A percentile compares a stretch with the other conserved stretches of the same genome.
Evolutionary conservation across 2,888 invertebrate species (phyloP).

Genomic region (Ganaspis brasiliensis): DNA sequence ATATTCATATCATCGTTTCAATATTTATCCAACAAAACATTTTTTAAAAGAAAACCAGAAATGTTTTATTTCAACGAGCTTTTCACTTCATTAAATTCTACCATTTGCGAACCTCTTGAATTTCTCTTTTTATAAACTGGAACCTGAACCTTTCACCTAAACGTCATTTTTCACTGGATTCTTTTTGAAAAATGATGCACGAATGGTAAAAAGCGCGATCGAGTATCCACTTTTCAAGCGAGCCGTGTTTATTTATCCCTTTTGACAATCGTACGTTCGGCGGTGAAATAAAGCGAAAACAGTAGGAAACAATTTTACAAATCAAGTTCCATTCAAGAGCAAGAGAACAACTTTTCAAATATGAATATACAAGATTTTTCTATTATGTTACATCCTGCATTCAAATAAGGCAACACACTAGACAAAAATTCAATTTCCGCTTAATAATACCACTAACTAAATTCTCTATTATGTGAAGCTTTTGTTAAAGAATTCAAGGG

Average conservation of each 20-base stretch:
- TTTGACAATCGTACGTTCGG: slow-evolving; percentile 1
- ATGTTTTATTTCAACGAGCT: background rate
- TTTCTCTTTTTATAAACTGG: background rate
- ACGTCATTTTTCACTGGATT: slow-evolving; percentile 19
- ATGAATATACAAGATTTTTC: background rate
- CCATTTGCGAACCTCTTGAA: background rate
- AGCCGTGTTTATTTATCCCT: background rate
- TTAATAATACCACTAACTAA: background rate
- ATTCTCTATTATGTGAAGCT: background rate
- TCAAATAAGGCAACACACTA: background rate
- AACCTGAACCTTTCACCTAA: background rate
- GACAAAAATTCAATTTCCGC: slow-evolving; percentile 14
- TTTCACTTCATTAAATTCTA: slow-evolving; percentile 3
- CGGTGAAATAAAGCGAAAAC: slow-evolving; percentile 5
- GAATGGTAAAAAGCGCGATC: background rate
- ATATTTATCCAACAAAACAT: slow-evolving; percentile 11
- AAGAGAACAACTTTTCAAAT: background rate
- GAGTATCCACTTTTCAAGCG: slow-evolving; percentile 10
- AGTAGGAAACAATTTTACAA: slow-evolving; percentile 6
- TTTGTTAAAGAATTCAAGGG: background rate
- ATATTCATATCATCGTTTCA: background rate
- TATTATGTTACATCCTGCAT: background rate
- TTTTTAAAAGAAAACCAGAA: background rate
- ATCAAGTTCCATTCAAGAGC: background rate
- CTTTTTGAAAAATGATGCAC: slow-evolving; percentile 23